Percentiles rank a stretch among this genome's conserved stretches.
Conservation (phyloP, 2,113 vertebrate species). For the Suncus etruscus region DNA sequence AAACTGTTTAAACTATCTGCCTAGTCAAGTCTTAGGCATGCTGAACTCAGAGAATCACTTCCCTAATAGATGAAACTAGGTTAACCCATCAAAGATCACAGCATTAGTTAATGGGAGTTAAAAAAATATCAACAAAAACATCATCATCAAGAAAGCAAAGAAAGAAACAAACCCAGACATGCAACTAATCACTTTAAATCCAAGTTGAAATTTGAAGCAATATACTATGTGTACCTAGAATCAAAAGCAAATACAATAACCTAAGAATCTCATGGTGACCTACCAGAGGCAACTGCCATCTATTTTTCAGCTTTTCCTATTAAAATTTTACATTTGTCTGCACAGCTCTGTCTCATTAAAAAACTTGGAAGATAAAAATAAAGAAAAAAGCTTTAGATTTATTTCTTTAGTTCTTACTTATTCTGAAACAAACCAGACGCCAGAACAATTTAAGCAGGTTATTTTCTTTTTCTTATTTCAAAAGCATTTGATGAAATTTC, state of each 20-base stretch:
- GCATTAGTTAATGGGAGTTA: background rate
- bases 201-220: conserved; percentile 33
- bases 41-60: background rate
- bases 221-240: background rate
- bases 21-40: background rate
- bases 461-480: conserved; percentile 23
- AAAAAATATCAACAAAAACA: background rate
- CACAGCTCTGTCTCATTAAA: conserved; percentile 66
- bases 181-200: conserved; percentile 6
- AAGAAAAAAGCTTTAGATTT: conserved; percentile 69
- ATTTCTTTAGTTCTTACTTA: conserved; percentile 64
- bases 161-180: background rate
- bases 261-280: conserved; percentile 53
- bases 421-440: conserved; percentile 60
- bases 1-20: background rate
- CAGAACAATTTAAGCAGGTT: conserved; percentile 55
- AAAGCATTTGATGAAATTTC: conserved; percentile 33
- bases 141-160: conserved; percentile 23
- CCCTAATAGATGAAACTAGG: background rate
- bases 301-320: conserved; percentile 78
- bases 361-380: conserved; percentile 61
- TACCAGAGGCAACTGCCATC: conserved; percentile 43
- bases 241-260: conserved; percentile 35
- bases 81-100: background rate
- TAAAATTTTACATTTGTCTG: conserved; percentile 75